Conservation (phyloP, 1,140 invertebrate genomes). For the Copidosoma floridanum region DNA sequence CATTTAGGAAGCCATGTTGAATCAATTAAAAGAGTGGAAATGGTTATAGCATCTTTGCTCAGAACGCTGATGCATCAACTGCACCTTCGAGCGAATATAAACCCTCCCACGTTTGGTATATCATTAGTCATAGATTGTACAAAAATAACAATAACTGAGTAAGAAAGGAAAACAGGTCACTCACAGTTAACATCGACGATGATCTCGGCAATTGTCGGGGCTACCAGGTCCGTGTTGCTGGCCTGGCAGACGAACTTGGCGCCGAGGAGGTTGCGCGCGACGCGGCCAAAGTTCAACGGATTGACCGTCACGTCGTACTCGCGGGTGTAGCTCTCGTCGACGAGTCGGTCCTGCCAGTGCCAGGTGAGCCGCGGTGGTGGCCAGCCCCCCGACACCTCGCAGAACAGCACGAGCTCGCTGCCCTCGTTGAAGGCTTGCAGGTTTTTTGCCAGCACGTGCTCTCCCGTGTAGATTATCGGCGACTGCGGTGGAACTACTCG, state of each 20-base stretch:
- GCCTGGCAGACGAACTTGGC: constrained; percentile 53
- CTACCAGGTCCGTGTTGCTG: constrained; percentile 56
- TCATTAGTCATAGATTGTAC: too few species aligned
- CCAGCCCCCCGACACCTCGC: constrained; percentile 64
- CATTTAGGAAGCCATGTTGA: too few species aligned
- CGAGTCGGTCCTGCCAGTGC: constrained; percentile 76
- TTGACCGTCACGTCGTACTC: constrained; percentile 60
- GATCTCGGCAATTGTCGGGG: constrained; percentile 52
- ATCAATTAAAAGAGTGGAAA: too few species aligned
- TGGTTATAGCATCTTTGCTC: too few species aligned
- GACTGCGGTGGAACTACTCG: constrained; percentile 82
- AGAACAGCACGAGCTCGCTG: constrained; percentile 64
- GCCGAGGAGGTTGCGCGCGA: constrained; percentile 49
- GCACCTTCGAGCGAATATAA: too few species aligned
- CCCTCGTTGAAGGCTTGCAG: constrained; percentile 78
- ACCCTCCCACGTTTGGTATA: too few species aligned
- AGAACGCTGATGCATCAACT: too few species aligned
- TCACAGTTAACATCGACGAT: constrained; percentile 61
- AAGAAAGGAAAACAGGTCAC: constrained; percentile 23
- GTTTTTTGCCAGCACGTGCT: constrained; percentile 66
- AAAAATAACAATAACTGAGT: too few species aligned
- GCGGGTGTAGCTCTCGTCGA: constrained; percentile 65
- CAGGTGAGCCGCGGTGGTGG: constrained; percentile 78
- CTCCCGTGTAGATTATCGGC: constrained; percentile 75
- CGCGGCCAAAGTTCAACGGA: constrained; percentile 39